A percentile compares a stretch with the other conserved stretches of the same genome.
These are phyloP conservation scores for Drosophila seclusa DNA, from an alignment of 2,888 invertebrate genomes.

Conservation along the genomic window DNA sequence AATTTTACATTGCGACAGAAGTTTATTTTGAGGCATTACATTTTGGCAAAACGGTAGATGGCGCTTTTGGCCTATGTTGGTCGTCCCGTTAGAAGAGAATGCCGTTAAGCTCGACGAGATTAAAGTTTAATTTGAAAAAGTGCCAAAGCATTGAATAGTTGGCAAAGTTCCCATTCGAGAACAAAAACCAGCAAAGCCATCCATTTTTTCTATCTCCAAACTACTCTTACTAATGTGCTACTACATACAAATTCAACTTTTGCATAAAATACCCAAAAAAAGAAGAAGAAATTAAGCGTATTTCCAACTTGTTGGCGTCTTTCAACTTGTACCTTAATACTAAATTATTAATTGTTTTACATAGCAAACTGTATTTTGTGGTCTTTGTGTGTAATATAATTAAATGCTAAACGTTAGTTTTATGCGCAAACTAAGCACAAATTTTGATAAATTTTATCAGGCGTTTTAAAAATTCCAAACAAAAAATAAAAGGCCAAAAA, in stretches of 20 bases:
- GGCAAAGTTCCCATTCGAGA: slow-evolving; percentile 18
- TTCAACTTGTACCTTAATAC: neutral
- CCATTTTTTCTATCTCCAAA: neutral
- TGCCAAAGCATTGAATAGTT: slow-evolving; percentile 68
- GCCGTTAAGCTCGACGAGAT: slow-evolving; percentile 39
- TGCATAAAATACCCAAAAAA: neutral
- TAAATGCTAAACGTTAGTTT: neutral
- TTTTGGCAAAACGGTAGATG: slow-evolving; percentile 27
- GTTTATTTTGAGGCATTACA: slow-evolving; percentile 48
- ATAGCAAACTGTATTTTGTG: no score
- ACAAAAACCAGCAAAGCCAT: neutral
- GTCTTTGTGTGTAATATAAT: no score
- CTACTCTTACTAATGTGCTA: no score
- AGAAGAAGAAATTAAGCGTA: neutral
- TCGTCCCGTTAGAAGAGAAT: slow-evolving; percentile 1
- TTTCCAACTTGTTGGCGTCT: neutral
- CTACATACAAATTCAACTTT: neutral
- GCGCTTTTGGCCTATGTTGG: slow-evolving; percentile 10
- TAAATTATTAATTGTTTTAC: no score
- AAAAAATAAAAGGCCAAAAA: slow-evolving; percentile 10
- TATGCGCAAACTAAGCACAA: slow-evolving; percentile 7
- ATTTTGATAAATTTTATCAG: slow-evolving; percentile 52
- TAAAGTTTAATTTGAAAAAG: slow-evolving; percentile 70
- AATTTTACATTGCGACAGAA: slow-evolving; percentile 65
- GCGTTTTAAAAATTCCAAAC: slow-evolving; percentile 23